Conservation (phyloP, 1,140 invertebrate species). For the Diorhabda sublineata region DNA sequence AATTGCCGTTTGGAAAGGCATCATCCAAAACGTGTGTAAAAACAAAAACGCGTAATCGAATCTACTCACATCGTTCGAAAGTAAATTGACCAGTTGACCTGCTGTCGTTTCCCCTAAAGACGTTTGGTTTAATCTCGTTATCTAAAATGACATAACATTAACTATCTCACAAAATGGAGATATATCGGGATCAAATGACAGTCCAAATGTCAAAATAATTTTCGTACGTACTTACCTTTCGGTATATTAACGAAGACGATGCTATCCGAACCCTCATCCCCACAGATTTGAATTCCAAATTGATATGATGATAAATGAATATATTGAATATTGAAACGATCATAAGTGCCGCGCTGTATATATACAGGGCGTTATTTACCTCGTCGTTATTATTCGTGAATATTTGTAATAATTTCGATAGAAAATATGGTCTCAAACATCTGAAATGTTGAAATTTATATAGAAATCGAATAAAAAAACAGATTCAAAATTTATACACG, state of each 20-base stretch:
- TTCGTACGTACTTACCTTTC: constrained; percentile 52
- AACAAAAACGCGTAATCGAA: constrained; percentile 62
- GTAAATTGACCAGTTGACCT: constrained; percentile 80
- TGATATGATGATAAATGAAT: constrained; percentile 44
- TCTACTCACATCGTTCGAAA: constrained; percentile 76
- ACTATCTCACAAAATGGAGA: no score
- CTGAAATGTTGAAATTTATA: no score
- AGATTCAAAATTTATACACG: no score
- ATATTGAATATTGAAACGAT: constrained; percentile 29
- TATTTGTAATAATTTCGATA: no score
- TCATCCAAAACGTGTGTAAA: constrained; percentile 63
- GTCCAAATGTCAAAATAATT: no score
- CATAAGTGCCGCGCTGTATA: constrained; percentile 27
- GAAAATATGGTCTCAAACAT: no score
- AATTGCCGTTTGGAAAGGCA: constrained; percentile 62
- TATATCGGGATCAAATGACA: no score
- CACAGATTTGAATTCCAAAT: constrained; percentile 48
- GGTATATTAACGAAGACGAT: constrained; percentile 58
- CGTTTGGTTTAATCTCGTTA: constrained; percentile 56
- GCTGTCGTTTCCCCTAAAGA: constrained; percentile 71
- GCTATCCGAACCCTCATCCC: constrained; percentile 60
- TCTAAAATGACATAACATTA: constrained; percentile 58
- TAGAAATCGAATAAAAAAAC: no score
- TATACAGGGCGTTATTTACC: constrained; percentile 18
- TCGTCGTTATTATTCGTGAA: no score